phyloP scores from a whole-genome alignment of 2,113 vertebrate species.

The Circaetus gallicus region DNA sequence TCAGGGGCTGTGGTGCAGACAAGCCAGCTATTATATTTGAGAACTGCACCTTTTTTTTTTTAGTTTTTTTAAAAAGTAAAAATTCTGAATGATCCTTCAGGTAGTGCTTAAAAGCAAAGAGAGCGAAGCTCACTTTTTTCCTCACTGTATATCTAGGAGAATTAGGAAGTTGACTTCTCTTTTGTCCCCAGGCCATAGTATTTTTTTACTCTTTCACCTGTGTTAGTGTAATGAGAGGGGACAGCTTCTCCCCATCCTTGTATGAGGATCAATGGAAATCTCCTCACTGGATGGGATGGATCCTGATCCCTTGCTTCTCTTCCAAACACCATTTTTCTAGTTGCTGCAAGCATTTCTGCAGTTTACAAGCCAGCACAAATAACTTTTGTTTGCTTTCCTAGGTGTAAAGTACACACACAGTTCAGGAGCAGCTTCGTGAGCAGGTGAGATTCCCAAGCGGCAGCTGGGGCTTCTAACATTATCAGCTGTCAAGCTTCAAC shows the following conservation, averaged over 20 bases:
- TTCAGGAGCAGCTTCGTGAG: background rate
- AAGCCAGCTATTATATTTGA: background rate
- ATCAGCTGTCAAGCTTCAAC: background rate
- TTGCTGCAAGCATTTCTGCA: background rate
- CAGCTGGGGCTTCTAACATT: background rate
- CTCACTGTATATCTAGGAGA: background rate
- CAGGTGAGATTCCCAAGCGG: background rate
- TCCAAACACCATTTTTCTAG: background rate
- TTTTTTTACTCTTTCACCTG: background rate
- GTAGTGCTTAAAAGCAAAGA: background rate
- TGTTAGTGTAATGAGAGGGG: background rate
- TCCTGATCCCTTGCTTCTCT: background rate
- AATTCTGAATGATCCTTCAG: background rate
- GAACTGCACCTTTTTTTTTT: background rate
- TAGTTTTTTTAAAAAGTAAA: background rate
- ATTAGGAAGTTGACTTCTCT: background rate
- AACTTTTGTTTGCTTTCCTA: background rate
- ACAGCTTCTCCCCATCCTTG: background rate
- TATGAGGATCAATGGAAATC: background rate
- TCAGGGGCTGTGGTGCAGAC: background rate
- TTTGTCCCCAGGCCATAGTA: background rate
- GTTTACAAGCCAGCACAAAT: background rate
- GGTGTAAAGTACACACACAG: background rate
- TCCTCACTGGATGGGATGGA: background rate
- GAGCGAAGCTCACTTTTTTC: background rate